These are phyloP conservation scores for Patella pellucida DNA, from an alignment of 2,888 invertebrate species.

Conservation along the genomic window DNA sequence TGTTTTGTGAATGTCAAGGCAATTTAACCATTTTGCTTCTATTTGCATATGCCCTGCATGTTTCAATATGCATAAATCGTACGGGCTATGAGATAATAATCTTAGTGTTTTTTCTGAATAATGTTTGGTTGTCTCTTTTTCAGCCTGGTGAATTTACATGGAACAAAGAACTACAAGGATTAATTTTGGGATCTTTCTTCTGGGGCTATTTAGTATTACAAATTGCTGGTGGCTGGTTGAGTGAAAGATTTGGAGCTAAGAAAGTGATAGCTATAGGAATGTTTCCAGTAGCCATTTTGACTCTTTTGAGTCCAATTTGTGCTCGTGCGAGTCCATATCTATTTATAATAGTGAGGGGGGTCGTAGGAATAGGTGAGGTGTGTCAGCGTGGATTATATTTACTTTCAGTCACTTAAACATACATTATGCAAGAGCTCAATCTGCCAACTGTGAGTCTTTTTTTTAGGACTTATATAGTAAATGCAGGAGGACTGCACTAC, in stretches of 20 bases:
- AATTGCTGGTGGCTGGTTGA: conserved; percentile 52
- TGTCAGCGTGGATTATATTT: neutral
- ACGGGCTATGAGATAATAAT: neutral
- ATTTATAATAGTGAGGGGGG: conserved; percentile 45
- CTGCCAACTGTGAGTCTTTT: too few species aligned
- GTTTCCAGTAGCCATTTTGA: conserved; percentile 53
- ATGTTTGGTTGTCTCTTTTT: conserved; percentile 15
- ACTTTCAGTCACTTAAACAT: too few species aligned
- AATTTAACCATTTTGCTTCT: too few species aligned
- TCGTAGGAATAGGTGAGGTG: conserved; percentile 57
- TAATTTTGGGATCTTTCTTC: conserved; percentile 53
- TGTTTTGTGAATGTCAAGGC: too few species aligned
- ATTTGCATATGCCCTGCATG: too few species aligned
- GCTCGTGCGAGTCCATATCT: conserved; percentile 53
- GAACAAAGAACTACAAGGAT: conserved; percentile 45
- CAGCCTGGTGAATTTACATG: conserved; percentile 45
- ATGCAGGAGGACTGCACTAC: too few species aligned
- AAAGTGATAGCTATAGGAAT: conserved; percentile 46
- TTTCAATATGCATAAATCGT: too few species aligned
- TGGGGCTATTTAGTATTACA: conserved; percentile 55
- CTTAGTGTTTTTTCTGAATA: neutral
- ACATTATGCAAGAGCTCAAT: too few species aligned
- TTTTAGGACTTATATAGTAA: too few species aligned
- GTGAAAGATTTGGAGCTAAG: conserved; percentile 50
- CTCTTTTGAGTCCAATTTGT: conserved; percentile 48